Percentiles rank a stretch among this genome's conserved stretches.
phyloP scores from a whole-genome alignment of 2,113 vertebrate species.

The Pluvialis apricaria region DNA sequence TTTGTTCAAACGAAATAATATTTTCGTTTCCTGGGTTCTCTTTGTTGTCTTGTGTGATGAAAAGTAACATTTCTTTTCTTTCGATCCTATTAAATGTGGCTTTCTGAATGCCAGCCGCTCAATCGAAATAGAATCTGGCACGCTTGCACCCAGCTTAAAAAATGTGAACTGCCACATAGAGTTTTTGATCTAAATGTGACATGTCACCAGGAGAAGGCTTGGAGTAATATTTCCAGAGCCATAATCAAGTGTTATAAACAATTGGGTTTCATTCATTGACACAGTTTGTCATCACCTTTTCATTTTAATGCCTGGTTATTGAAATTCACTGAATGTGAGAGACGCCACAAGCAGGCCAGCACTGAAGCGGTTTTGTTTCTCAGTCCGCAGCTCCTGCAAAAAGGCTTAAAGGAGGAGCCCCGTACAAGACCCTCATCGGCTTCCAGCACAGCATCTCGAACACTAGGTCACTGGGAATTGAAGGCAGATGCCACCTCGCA shows the following conservation, averaged over 20 bases:
- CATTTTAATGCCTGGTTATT: slow-evolving; percentile 12
- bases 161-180: slow-evolving; percentile 63
- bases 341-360: slow-evolving; percentile 7
- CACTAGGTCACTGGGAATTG: background rate
- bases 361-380: background rate
- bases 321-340: slow-evolving; percentile 42
- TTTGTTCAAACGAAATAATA: slow-evolving; percentile 86
- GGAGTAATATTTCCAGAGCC: slow-evolving; percentile 43
- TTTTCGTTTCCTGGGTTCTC: slow-evolving; percentile 81
- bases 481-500: background rate
- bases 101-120: slow-evolving; percentile 71
- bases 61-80: slow-evolving; percentile 85
- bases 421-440: background rate
- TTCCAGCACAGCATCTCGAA: background rate
- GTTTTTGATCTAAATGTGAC: slow-evolving; percentile 75
- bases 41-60: slow-evolving; percentile 84
- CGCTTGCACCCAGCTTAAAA: slow-evolving; percentile 63
- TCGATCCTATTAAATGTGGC: slow-evolving; percentile 77
- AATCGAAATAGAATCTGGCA: slow-evolving; percentile 75
- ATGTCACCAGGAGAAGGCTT: slow-evolving; percentile 54
- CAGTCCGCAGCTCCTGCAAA: background rate
- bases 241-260: slow-evolving; percentile 45
- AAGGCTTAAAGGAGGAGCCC: background rate
- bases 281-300: slow-evolving; percentile 62
- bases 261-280: slow-evolving; percentile 56